Conservation (phyloP, 1,140 invertebrate genomes). For the Drosophila sucinea region DNA sequence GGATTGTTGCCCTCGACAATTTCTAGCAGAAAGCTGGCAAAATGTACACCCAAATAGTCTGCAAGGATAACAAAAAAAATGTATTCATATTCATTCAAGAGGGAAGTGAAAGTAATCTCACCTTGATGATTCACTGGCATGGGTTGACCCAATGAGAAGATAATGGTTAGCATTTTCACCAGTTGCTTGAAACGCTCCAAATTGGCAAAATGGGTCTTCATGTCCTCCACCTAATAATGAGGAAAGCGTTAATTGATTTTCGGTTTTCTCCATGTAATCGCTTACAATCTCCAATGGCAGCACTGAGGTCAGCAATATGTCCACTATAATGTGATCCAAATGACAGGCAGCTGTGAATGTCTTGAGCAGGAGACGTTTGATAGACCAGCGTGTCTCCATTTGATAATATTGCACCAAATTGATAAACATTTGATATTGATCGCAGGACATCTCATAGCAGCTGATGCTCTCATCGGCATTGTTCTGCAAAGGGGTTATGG, state of each 20-base stretch:
- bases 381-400: slow-evolving; percentile 94
- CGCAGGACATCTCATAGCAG: slow-evolving; percentile 89
- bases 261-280: neutral
- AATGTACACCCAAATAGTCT: slow-evolving; percentile 92
- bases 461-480: slow-evolving; percentile 93
- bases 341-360: slow-evolving; percentile 94
- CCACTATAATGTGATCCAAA: slow-evolving; percentile 90
- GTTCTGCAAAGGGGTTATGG: slow-evolving; percentile 85
- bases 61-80: slow-evolving; percentile 65
- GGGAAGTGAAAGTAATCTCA: slow-evolving; percentile 72
- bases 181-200: slow-evolving; percentile 83
- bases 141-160: slow-evolving; percentile 94
- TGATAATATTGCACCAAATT: slow-evolving; percentile 95
- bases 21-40: slow-evolving; percentile 91
- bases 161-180: slow-evolving; percentile 91
- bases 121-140: slow-evolving; percentile 92
- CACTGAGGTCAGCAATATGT: slow-evolving; percentile 92
- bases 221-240: slow-evolving; percentile 71
- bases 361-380: slow-evolving; percentile 91
- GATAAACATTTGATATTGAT: slow-evolving; percentile 90
- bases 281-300: slow-evolving; percentile 93
- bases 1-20: slow-evolving; percentile 91
- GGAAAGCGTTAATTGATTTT: neutral
- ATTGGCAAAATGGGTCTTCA: slow-evolving; percentile 80
- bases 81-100: neutral